Evolutionary conservation across 2,113 vertebrate species (phyloP), one percentile per base, ranked within the genome.

Genomic region (Psittacus erithacus): DNA sequence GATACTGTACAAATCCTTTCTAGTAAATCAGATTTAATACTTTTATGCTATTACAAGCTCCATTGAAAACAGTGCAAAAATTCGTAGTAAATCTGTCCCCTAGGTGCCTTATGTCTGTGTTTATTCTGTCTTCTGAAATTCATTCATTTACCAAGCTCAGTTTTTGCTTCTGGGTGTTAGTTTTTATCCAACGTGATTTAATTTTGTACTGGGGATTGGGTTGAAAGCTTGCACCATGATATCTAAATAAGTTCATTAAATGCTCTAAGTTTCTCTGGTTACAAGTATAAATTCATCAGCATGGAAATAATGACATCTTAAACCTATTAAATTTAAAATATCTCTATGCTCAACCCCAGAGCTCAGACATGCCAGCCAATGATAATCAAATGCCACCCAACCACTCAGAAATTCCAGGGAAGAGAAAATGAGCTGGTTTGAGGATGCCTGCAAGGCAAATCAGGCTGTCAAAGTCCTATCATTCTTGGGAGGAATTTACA

Each of bases 251-350:
- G 78, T 97, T 97, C 76, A 96, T 94, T 97, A 97, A 96, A 96
- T 95, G 97, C 86, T 96, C 73, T 70, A 70, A 97, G 80, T 92
- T 96, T 97, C 96, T 97, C 91, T 97, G 74, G 75, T 97, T 97
- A 90, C 87, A 94, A 97, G 89, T 94, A 96, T 82, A 97, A 98
- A 97, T 97, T 96, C 92, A 97, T 97, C 96, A 97, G 92, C 85
- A 93, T 78, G 50, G 68, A 97, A 96, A 97, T 97, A 97, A 97
- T 96, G 95, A 96, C 95, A 98, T 96, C 95, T 97, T 95, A 97
- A 97, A 97, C 90, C 88, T 97, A 97, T 96, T 97, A 97, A 89
- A 95, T 95, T 97, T 95, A 96, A 98, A 97, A 97, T 97, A 97
- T 96, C 94, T 97, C 97, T 92, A 86, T 92, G 94, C 78, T 96